Evolutionary conservation across 2,113 vertebrate species (phyloP).

Genomic region (Pycnonotus jocosus): DNA sequence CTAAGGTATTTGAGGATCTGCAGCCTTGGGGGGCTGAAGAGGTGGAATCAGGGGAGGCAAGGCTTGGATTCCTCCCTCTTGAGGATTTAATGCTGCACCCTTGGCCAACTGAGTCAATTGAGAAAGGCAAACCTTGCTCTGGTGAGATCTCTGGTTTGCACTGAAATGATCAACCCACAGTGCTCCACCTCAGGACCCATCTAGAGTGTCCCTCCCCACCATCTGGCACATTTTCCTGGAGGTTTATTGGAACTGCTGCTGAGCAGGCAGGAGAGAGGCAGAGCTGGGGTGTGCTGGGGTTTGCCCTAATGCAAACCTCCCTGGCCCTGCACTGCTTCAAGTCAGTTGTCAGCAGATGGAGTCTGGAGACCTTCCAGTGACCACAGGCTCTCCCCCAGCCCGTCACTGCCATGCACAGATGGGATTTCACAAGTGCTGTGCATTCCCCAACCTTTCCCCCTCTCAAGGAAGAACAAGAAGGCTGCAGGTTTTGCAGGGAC

Average conservation of each 20-base stretch:
- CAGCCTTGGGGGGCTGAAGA: not conserved
- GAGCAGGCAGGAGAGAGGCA: not conserved
- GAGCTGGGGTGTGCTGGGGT: not conserved
- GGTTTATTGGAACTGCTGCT: not conserved
- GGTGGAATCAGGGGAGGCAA: not conserved
- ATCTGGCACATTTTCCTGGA: not conserved
- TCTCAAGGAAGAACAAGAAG: not conserved
- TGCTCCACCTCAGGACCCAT: not conserved
- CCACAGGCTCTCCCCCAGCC: slow-evolving; percentile 38
- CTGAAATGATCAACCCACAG: not conserved
- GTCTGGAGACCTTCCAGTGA: slow-evolving; percentile 44
- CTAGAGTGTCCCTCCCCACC: not conserved
- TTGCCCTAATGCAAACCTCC: not conserved
- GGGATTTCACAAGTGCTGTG: not conserved
- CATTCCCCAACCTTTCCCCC: not conserved
- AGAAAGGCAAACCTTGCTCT: not conserved
- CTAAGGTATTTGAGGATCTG: not conserved
- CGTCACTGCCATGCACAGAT: slow-evolving; percentile 14
- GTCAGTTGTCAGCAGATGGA: not conserved
- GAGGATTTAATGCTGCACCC: not conserved
- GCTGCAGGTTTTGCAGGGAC: not conserved
- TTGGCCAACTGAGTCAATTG: not conserved
- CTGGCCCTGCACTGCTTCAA: not conserved
- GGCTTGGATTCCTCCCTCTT: not conserved
- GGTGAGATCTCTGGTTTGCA: not conserved